A percentile compares a stretch with the other conserved stretches of the same genome.
Conservation (phyloP, 2,888 invertebrate species). For the Elysia crispata region DNA sequence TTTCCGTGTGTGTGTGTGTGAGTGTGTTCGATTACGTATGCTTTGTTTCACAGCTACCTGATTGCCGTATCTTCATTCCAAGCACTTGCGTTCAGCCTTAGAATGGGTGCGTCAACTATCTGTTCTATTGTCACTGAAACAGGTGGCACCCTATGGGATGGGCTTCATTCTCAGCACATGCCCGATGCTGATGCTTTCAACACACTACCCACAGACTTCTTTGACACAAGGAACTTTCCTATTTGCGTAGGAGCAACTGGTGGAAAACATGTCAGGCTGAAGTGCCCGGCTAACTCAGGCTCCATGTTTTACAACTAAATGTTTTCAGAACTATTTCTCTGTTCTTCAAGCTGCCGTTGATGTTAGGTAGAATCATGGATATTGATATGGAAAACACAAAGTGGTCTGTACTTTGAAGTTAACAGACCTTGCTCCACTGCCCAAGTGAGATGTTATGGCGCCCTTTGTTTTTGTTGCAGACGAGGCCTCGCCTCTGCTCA, state of each 20-base stretch:
- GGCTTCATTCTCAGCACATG: conserved; percentile 1
- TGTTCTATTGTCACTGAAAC: conserved; percentile 1
- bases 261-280: conserved; percentile 5
- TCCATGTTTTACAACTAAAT: not conserved
- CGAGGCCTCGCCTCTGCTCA: no score
- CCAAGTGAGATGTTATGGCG: no score
- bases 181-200: not conserved
- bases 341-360: conserved; percentile 6
- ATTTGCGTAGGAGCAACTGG: not conserved
- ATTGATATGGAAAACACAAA: conserved; percentile 27
- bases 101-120: not conserved
- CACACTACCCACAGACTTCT: not conserved
- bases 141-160: not conserved
- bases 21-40: no score
- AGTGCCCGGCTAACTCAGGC: conserved; percentile 10
- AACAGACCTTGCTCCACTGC: conserved; percentile 9
- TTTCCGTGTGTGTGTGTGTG: no score
- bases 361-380: conserved; percentile 21
- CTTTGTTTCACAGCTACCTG: not conserved
- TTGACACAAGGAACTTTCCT: conserved; percentile 9
- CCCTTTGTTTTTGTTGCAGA: no score
- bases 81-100: not conserved
- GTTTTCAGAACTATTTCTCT: not conserved
- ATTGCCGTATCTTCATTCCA: not conserved
- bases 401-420: not conserved